A percentile compares a stretch with the other conserved stretches of the same genome.
phyloP scores from a whole-genome alignment of 2,888 invertebrate genomes.

The Anarsia innoxiella region DNA sequence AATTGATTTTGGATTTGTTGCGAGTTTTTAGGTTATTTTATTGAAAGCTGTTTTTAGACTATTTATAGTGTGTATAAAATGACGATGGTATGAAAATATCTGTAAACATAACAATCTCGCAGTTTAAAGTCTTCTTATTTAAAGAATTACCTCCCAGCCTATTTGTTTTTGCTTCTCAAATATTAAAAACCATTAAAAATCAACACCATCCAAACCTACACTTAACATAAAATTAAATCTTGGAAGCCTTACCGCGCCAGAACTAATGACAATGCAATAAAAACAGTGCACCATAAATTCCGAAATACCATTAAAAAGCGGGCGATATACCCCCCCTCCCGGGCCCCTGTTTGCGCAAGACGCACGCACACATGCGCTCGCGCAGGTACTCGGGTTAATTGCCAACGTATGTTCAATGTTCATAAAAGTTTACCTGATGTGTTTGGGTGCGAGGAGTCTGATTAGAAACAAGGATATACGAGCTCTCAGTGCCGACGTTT shows the following conservation, averaged over 20 bases:
- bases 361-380: constrained; percentile 33
- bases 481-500: no score
- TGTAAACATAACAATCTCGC: no score
- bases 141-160: no score
- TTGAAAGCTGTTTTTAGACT: no score
- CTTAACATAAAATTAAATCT: no score
- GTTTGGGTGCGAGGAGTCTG: constrained; percentile 25
- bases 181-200: no score
- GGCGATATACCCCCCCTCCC: constrained; percentile 19
- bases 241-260: no score
- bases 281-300: constrained; percentile 60
- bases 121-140: no score
- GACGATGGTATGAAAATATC: no score
- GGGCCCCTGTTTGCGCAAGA: constrained; percentile 12
- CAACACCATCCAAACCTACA: no score
- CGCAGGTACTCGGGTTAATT: constrained; percentile 72
- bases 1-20: constrained; percentile 22
- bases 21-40: background rate
- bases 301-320: constrained; percentile 57
- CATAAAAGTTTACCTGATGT: constrained; percentile 56
- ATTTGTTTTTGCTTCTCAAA: no score
- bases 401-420: constrained; percentile 70
- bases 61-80: no score
- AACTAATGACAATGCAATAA: constrained; percentile 36
- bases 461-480: constrained; percentile 4